Evolutionary conservation across 2,888 invertebrate species (phyloP).

Genomic region (Phalera bucephala): DNA sequence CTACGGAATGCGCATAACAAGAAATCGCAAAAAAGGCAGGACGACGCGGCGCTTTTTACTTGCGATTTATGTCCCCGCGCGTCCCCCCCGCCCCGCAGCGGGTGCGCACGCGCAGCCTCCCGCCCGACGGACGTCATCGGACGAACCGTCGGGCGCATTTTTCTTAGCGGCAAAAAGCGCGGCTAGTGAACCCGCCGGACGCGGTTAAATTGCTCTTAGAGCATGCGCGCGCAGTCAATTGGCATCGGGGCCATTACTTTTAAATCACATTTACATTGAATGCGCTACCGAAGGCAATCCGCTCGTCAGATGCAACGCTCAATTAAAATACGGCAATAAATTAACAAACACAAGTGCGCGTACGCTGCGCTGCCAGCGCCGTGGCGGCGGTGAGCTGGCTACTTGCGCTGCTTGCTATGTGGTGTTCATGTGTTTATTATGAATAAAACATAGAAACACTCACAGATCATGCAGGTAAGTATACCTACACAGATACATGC

Average conservation of each 20-base stretch:
- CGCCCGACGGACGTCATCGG: conserved; percentile 20
- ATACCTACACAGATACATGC: neutral
- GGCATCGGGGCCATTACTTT: conserved; percentile 66
- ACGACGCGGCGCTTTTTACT: conserved; percentile 61
- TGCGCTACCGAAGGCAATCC: conserved; percentile 47
- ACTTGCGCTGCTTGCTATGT: too few species aligned
- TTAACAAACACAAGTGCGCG: conserved; percentile 51
- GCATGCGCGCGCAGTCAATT: conserved; percentile 41
- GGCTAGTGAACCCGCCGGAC: conserved; percentile 27
- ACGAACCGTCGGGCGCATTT: conserved; percentile 23
- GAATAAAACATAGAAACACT: neutral
- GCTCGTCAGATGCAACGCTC: conserved; percentile 51
- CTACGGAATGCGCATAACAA: conserved; percentile 70
- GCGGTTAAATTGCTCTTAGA: conserved; percentile 29
- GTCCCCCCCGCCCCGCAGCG: conserved; percentile 12
- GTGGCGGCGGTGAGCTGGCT: neutral
- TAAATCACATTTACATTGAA: conserved; percentile 76
- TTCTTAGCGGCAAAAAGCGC: conserved; percentile 29
- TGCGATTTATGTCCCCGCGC: conserved; percentile 59
- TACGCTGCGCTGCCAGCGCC: conserved; percentile 9
- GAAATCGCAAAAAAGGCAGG: conserved; percentile 66
- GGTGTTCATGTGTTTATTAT: neutral
- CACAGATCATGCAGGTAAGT: too few species aligned
- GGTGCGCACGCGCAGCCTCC: conserved; percentile 28
- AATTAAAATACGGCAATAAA: conserved; percentile 77